Conservation (phyloP, 2,113 vertebrate species). For the Bubo scandiacus region DNA sequence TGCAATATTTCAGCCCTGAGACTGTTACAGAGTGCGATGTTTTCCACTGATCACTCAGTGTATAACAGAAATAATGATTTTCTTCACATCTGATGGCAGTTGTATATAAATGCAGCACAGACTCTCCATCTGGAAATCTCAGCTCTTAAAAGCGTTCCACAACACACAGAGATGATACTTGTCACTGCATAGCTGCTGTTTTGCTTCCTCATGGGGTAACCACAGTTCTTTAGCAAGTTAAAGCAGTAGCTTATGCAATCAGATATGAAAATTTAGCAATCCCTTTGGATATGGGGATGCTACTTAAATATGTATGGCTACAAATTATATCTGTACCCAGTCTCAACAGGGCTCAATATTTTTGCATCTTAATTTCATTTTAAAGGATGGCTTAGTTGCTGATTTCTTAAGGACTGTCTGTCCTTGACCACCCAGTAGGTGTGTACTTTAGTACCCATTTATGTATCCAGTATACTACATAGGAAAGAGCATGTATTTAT, state of each 20-base stretch:
- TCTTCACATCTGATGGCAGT: not conserved
- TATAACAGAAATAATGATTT: not conserved
- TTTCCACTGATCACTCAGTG: not conserved
- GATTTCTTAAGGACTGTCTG: not conserved
- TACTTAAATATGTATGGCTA: not conserved
- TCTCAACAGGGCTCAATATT: not conserved
- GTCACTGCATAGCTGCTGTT: not conserved
- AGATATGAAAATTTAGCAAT: conserved; percentile 19
- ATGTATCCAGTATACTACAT: not conserved
- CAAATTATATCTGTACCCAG: not conserved
- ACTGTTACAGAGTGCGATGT: not conserved
- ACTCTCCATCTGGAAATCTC: conserved; percentile 5
- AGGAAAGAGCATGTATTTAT: not conserved
- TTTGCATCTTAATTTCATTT: not conserved
- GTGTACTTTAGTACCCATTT: not conserved
- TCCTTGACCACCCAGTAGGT: not conserved
- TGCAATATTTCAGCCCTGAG: not conserved
- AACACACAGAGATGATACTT: not conserved
- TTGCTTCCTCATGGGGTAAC: not conserved
- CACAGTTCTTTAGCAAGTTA: conserved; percentile 16
- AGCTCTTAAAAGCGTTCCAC: not conserved
- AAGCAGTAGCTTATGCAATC: conserved; percentile 15
- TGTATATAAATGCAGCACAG: not conserved
- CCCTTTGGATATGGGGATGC: not conserved
- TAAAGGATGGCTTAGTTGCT: not conserved